These are phyloP conservation scores for Tenebrosternarchus preto DNA, from an alignment of 2,113 vertebrate genomes.

Conservation along the genomic window DNA sequence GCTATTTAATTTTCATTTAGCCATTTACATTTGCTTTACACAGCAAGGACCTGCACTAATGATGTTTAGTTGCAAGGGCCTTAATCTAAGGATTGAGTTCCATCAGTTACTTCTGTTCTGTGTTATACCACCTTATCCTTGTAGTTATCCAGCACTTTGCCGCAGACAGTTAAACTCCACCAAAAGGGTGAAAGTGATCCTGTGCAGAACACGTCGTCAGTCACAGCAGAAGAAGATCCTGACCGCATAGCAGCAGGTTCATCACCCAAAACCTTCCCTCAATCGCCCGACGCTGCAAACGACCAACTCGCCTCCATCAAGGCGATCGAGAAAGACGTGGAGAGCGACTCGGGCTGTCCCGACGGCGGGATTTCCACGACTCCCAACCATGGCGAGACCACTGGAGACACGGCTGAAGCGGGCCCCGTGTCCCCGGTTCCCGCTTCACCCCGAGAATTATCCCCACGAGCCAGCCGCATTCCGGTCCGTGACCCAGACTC, in stretches of 20 bases:
- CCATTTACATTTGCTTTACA: too few species aligned
- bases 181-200: constrained; percentile 52
- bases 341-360: constrained; percentile 74
- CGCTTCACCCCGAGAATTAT: constrained; percentile 64
- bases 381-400: constrained; percentile 64
- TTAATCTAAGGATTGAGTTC: too few species aligned
- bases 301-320: constrained; percentile 51
- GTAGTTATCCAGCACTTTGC: constrained; percentile 63
- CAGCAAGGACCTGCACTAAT: background rate
- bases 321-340: constrained; percentile 64
- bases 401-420: constrained; percentile 64
- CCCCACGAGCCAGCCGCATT: constrained; percentile 87
- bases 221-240: constrained; percentile 29
- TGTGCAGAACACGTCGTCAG: constrained; percentile 12
- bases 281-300: constrained; percentile 2
- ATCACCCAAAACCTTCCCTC: constrained; percentile 22
- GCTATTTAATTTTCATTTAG: too few species aligned
- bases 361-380: constrained; percentile 67
- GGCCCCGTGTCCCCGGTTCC: constrained; percentile 60
- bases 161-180: constrained; percentile 57
- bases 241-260: constrained; percentile 13
- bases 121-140: background rate
- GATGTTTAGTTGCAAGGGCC: too few species aligned
- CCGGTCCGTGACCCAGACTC: constrained; percentile 85
- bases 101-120: background rate